Conservation (phyloP, 2,888 invertebrate species). For the Philereme transversata region DNA sequence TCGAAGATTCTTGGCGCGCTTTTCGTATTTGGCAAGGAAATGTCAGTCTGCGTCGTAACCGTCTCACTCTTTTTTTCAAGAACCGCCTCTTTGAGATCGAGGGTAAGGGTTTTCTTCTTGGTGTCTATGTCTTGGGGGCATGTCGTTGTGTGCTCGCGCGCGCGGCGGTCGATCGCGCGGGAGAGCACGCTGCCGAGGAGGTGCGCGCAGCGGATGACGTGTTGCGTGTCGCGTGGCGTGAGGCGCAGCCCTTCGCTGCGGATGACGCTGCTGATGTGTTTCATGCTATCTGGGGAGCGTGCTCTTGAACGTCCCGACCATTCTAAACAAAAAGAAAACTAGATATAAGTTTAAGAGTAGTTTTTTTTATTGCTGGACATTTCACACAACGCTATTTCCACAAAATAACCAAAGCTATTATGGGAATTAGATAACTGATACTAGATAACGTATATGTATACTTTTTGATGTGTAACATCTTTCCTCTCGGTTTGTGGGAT, state of each 20-base stretch:
- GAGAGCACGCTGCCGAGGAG: conserved; percentile 67
- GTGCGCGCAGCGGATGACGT: conserved; percentile 74
- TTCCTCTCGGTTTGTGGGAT: too few species aligned
- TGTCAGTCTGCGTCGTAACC: conserved; percentile 75
- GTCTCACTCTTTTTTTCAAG: conserved; percentile 52
- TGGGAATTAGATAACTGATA: too few species aligned
- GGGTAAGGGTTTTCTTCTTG: conserved; percentile 63
- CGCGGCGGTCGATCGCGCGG: conserved; percentile 63
- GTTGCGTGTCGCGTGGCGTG: conserved; percentile 70
- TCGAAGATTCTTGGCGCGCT: conserved; percentile 79
- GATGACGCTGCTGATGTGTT: conserved; percentile 62
- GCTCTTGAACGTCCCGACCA: conserved; percentile 53
- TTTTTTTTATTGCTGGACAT: too few species aligned
- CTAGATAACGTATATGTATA: too few species aligned
- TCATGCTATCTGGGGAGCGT: conserved; percentile 63
- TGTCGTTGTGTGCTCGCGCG: conserved; percentile 43
- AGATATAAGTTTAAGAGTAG: too few species aligned
- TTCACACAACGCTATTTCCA: too few species aligned
- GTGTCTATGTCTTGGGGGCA: conserved; percentile 1
- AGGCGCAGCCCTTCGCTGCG: conserved; percentile 66
- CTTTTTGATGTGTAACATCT: too few species aligned
- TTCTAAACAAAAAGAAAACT: conserved; percentile 6
- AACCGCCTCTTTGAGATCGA: conserved; percentile 67
- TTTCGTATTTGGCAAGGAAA: conserved; percentile 75
- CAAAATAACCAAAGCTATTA: too few species aligned